Conservation (phyloP, 2,888 invertebrate genomes). For the Apamea anceps region DNA sequence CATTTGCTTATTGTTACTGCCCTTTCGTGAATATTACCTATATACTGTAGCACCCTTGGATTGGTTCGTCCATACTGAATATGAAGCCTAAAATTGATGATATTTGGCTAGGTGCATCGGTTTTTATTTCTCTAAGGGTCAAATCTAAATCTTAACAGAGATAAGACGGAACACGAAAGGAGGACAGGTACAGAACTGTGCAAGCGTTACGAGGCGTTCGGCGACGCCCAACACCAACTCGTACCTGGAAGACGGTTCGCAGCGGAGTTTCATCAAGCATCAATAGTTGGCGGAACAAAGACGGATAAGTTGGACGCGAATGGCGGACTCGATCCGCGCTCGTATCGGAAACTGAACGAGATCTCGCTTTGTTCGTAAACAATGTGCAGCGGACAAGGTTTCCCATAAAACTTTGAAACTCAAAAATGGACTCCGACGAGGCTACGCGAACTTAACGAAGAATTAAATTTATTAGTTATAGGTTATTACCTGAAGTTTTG, state of each 20-base stretch:
- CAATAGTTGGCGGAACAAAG: slow-evolving; percentile 85
- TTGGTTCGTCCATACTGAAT: neutral
- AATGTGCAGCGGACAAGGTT: slow-evolving; percentile 82
- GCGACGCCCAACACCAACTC: slow-evolving; percentile 46
- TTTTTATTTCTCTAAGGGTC: slow-evolving; percentile 5
- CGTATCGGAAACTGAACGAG: slow-evolving; percentile 78
- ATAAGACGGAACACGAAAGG: slow-evolving; percentile 33
- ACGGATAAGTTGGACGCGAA: slow-evolving; percentile 82
- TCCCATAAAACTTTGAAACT: slow-evolving; percentile 81
- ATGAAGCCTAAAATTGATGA: neutral
- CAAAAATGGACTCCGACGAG: slow-evolving; percentile 74
- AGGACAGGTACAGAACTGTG: slow-evolving; percentile 36
- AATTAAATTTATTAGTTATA: slow-evolving; percentile 63
- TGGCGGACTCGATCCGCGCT: slow-evolving; percentile 77
- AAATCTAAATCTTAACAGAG: slow-evolving; percentile 26
- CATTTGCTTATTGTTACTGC: neutral
- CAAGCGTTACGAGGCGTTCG: slow-evolving; percentile 20
- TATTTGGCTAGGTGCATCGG: neutral
- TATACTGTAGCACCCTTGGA: neutral
- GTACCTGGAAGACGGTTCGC: slow-evolving; percentile 67
- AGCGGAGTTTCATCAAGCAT: slow-evolving; percentile 81
- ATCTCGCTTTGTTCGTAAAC: slow-evolving; percentile 86
- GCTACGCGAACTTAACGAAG: slow-evolving; percentile 59
- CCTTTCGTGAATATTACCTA: neutral
- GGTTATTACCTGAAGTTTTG: slow-evolving; percentile 61